phyloP scores from a whole-genome alignment of 92 coral and sea anemone species.

The Epizoanthus rinbou region DNA sequence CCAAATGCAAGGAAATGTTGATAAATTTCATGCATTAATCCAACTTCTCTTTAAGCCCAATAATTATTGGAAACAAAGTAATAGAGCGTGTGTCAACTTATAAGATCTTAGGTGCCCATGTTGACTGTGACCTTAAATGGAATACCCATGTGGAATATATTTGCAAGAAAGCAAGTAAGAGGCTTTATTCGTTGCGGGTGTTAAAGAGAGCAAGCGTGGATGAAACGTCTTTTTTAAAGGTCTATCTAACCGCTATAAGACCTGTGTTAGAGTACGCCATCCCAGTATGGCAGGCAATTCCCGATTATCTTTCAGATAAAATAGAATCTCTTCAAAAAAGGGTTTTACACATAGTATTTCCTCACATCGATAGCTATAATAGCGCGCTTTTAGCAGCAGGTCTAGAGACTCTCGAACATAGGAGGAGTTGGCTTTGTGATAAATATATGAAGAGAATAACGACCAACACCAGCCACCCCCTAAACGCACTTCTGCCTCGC shows the following conservation, averaged over 20 bases:
- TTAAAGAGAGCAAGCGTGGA: conserved; percentile 44
- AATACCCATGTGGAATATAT: conserved; percentile 48
- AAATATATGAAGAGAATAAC: conserved; percentile 46
- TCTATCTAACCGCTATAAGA: conserved; percentile 40
- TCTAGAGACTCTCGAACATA: conserved; percentile 9
- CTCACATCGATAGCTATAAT: conserved; percentile 2
- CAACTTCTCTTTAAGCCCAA: background rate
- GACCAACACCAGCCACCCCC: conserved; percentile 42
- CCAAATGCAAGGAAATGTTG: conserved; percentile 51
- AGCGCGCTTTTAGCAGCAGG: background rate
- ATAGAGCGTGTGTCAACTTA: conserved; percentile 56
- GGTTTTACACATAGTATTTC: conserved; percentile 27
- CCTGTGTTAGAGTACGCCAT: conserved; percentile 45
- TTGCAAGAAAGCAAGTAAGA: conserved; percentile 49
- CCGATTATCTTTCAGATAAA: conserved; percentile 44
- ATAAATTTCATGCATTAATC: conserved; percentile 27
- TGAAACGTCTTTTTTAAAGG: conserved; percentile 35
- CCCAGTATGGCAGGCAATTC: conserved; percentile 52
- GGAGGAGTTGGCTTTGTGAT: conserved; percentile 26
- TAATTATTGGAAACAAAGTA: conserved; percentile 49
- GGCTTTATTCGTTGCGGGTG: conserved; percentile 26
- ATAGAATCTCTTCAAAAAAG: conserved; percentile 47
- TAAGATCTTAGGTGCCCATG: conserved; percentile 52
- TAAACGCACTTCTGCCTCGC: conserved; percentile 18
- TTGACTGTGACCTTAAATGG: conserved; percentile 52